Conservation (phyloP, 2,113 vertebrate genomes). For the Willisornis vidua region DNA sequence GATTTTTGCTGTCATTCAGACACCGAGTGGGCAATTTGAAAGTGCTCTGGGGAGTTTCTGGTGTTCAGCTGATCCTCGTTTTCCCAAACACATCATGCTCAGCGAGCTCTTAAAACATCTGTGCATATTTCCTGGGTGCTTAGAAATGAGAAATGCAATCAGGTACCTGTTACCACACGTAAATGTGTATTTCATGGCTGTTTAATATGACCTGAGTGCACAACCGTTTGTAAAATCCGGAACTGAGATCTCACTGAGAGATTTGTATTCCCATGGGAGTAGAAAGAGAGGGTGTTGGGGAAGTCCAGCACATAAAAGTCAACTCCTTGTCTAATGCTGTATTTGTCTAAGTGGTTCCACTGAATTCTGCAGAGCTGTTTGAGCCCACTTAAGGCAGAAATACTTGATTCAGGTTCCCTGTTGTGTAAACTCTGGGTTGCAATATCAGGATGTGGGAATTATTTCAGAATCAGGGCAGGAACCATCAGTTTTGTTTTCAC, state of each 20-base stretch:
- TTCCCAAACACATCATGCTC: not conserved
- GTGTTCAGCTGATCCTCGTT: not conserved
- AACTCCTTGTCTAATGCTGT: not conserved
- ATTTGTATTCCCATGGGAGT: not conserved
- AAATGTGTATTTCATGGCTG: not conserved
- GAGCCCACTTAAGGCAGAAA: not conserved
- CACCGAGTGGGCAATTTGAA: not conserved
- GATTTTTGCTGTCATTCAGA: slow-evolving; percentile 14
- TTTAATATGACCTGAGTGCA: not conserved
- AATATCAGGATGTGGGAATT: not conserved
- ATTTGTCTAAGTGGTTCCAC: not conserved
- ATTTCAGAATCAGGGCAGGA: not conserved
- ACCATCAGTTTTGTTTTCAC: not conserved
- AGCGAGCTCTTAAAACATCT: slow-evolving; percentile 8
- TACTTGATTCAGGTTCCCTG: not conserved
- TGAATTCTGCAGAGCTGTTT: not conserved
- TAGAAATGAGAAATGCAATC: not conserved
- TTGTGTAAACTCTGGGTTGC: not conserved
- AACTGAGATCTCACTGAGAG: not conserved
- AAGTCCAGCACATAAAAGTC: not conserved
- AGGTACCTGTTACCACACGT: not conserved
- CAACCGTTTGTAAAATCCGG: not conserved
- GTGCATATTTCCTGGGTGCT: slow-evolving; percentile 24
- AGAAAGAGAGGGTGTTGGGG: not conserved
- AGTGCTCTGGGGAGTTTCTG: slow-evolving; percentile 24